Conservation (phyloP, 1,140 invertebrate species). For the Monomorium pharaonis region DNA sequence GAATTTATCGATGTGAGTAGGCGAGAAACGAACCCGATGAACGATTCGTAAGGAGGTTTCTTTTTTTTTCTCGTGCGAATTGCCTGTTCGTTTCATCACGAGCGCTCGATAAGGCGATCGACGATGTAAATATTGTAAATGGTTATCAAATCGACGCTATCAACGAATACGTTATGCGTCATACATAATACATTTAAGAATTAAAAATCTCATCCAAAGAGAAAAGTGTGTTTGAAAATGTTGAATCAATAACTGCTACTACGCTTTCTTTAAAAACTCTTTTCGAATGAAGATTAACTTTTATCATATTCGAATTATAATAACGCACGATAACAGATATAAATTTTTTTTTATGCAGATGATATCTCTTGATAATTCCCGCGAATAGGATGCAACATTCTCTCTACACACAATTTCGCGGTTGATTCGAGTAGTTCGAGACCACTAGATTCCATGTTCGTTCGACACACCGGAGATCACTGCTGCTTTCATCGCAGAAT, state of each 20-base stretch:
- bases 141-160: background rate
- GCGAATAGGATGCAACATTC: background rate
- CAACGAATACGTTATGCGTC: background rate
- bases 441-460: background rate
- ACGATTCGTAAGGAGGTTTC: conserved; percentile 1
- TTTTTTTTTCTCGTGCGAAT: background rate
- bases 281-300: background rate
- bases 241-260: background rate
- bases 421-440: background rate
- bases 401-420: background rate
- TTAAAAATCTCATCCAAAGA: background rate
- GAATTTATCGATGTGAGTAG: conserved; percentile 14
- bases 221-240: background rate
- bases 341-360: background rate
- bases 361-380: background rate
- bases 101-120: background rate
- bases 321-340: no score
- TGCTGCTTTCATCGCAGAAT: background rate
- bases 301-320: no score
- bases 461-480: background rate
- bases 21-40: conserved; percentile 1
- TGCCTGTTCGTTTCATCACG: background rate
- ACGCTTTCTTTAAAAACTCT: no score
- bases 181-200: no score
- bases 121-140: background rate